A percentile compares a stretch with the other conserved stretches of the same genome.
These are phyloP conservation scores for Rynchops niger DNA, from an alignment of 2,113 vertebrate species.

Conservation along the genomic window DNA sequence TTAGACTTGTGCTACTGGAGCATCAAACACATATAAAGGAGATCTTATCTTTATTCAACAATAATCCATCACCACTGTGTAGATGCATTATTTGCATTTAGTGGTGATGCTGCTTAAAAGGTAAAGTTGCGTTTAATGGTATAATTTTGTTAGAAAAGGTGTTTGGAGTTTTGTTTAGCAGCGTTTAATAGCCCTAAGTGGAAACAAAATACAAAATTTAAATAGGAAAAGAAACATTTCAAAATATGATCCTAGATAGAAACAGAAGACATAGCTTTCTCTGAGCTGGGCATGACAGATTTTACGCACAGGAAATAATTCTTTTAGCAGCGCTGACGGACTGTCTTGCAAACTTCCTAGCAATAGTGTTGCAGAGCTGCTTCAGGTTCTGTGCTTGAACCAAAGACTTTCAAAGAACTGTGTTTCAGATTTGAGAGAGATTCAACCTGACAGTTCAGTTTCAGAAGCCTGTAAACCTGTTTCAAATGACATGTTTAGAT, in stretches of 20 bases:
- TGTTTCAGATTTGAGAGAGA: conserved; percentile 10
- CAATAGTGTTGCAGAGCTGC: neutral
- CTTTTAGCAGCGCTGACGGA: neutral
- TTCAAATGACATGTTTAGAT: neutral
- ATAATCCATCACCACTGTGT: neutral
- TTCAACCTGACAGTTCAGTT: neutral
- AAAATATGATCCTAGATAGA: neutral
- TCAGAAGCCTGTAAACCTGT: conserved; percentile 6
- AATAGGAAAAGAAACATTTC: conserved; percentile 20
- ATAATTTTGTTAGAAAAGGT: conserved; percentile 32
- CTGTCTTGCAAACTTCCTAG: neutral
- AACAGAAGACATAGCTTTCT: neutral
- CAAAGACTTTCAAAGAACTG: neutral
- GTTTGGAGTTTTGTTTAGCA: conserved; percentile 21
- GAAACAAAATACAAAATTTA: conserved; percentile 55
- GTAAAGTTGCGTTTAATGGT: conserved; percentile 35
- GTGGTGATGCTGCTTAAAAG: neutral
- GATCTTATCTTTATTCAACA: conserved; percentile 48
- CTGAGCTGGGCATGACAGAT: neutral
- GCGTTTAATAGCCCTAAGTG: conserved; percentile 32
- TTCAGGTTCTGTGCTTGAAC: conserved; percentile 1
- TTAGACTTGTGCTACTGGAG: neutral
- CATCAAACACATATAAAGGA: neutral
- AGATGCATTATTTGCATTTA: conserved; percentile 26
- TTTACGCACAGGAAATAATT: neutral